A percentile compares a stretch with the other conserved stretches of the same genome.
Evolutionary conservation across 92 coral and sea anemone genomes (phyloP).

Genomic region (Virgularia gustaviana): DNA sequence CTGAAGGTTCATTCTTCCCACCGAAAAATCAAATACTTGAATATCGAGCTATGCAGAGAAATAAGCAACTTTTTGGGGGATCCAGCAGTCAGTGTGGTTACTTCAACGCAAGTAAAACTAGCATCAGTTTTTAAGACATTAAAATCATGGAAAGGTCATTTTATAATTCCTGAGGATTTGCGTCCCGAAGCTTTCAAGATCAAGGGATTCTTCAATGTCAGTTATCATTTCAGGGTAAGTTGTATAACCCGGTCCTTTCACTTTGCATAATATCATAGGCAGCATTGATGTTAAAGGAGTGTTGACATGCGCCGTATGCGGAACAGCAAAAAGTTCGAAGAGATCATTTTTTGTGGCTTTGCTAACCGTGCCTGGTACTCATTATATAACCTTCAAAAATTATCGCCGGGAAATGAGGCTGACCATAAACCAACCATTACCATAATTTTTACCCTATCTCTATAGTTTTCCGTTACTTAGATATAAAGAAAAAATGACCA

Average conservation of each 20-base stretch:
- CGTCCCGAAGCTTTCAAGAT: slow-evolving; percentile 38
- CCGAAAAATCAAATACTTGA: slow-evolving; percentile 29
- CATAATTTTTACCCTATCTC: no score
- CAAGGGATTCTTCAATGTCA: slow-evolving; percentile 33
- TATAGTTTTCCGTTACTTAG: no score
- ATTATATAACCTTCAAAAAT: no score
- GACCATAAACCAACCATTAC: no score
- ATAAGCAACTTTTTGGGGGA: slow-evolving; percentile 37
- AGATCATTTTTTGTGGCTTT: no score
- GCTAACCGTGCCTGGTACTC: no score
- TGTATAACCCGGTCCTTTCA: neutral
- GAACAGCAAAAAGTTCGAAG: no score
- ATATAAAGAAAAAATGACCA: no score
- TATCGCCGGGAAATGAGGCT: no score
- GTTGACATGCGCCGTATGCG: no score
- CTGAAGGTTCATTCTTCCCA: slow-evolving; percentile 30
- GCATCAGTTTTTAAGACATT: slow-evolving; percentile 26
- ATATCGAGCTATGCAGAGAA: slow-evolving; percentile 28
- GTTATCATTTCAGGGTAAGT: slow-evolving; percentile 25
- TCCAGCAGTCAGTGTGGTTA: slow-evolving; percentile 8
- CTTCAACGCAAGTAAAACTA: slow-evolving; percentile 31
- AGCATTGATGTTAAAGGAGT: no score
- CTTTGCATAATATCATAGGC: no score
- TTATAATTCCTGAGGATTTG: slow-evolving; percentile 25
- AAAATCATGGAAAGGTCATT: slow-evolving; percentile 37